Base-by-base conservation (phyloP, 2,797 vertebrate species). In the Lateolabrax maculatus region DNA sequence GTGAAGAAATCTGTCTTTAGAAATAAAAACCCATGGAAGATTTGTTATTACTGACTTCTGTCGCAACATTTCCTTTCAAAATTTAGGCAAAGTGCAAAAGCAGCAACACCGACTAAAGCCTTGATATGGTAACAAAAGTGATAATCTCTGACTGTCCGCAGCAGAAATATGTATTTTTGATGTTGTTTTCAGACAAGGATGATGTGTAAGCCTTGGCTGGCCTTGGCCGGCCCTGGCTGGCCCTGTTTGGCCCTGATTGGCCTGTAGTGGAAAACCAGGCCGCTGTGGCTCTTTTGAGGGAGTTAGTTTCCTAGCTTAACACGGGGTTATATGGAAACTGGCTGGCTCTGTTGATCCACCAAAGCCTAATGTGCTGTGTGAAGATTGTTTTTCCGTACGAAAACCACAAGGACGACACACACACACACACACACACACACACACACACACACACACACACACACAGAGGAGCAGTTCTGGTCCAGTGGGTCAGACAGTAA, bases 381-480 rank as follows among this genome's bases (percentile, higher is more conserved):
- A 73, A 90, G 86, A 90, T 85, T 90, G 88, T 91, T 91, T 92
- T 93, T 92, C 91, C 88, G 16, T 81, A 89, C 16, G 13, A 87
- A 91, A 92, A 83, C 90, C 89, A 48, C 86, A 77, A 76, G 53
- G 80, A 80, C 61, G 65, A 65, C 71, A 58, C 57, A 86, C 55
- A 55, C 60, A 79, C 67, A 75, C 66, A 41, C 67, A 75, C 60
- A 70, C 69, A 67, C 61, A 57, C 70, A 64, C 76, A 72, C 56
- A 77, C 55, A 84, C 52, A 71, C 74, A 80, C 77, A 77, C 51
- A 57, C 51, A 70, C 73, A 78, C 62, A 75, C 65, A 77, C 58
- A 72, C 36, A 70, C 21, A 67, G 53, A 77, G 48, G 37, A 79
- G 79, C 56, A 65, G 61, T 81, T 87, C 78, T 84, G 88, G 84